Conservation (phyloP, 2,797 vertebrate genomes). For the Hydrolagus colliei region DNA sequence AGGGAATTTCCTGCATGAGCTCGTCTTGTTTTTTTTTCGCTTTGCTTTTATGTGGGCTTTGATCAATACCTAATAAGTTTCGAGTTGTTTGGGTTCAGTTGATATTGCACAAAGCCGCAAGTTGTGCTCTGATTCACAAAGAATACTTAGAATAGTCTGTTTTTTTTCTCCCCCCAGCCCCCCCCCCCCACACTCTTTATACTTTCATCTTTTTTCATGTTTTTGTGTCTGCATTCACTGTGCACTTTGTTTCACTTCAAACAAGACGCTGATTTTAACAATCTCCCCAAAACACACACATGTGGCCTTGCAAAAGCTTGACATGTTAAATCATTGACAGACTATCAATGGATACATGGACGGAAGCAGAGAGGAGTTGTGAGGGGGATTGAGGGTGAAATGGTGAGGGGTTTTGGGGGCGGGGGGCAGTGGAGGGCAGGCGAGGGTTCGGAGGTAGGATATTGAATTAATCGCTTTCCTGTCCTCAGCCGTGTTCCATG, state of each 20-base stretch:
- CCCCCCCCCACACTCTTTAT: not conserved
- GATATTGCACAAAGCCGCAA: slow-evolving; percentile 13
- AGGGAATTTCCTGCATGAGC: slow-evolving; percentile 33
- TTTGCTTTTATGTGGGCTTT: slow-evolving; percentile 34
- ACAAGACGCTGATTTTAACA: not conserved
- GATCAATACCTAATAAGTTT: slow-evolving; percentile 33
- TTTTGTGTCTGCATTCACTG: slow-evolving; percentile 33
- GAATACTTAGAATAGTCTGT: not conserved
- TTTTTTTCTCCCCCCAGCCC: slow-evolving; percentile 26
- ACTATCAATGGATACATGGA: no score
- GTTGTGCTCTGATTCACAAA: slow-evolving; percentile 14
- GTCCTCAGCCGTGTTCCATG: no score
- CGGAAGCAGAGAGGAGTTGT: no score
- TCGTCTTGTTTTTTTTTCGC: not conserved
- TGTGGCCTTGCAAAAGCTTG: no score
- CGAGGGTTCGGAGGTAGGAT: no score
- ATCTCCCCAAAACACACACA: no score
- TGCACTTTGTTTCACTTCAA: slow-evolving; percentile 18
- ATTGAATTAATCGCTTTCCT: no score
- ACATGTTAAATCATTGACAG: no score
- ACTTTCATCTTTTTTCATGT: slow-evolving; percentile 25
- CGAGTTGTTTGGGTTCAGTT: slow-evolving; percentile 26
- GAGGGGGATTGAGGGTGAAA: no score
- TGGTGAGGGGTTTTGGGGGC: no score
- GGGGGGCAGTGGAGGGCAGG: no score